Evolutionary conservation across 2,113 vertebrate genomes (phyloP), one percentile per base, ranked within the genome.

Genomic region (Callospermophilus lateralis): DNA sequence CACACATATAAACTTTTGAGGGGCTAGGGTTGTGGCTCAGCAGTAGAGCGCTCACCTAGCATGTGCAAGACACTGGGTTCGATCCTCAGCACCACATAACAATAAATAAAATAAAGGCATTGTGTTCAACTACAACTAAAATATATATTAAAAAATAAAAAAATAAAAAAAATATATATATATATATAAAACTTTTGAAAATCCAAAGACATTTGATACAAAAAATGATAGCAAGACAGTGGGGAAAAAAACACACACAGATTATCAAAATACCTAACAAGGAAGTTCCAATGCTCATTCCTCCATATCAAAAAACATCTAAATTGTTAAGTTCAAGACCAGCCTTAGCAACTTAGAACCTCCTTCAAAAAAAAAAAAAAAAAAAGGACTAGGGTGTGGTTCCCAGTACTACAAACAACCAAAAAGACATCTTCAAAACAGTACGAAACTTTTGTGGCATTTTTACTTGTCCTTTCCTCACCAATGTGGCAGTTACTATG

Each of bases 391-490:
- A 2, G 61, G 61, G 61, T 63, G 24, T 63, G 61, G 61, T 63
- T 63, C 61, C 55, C 55, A 58, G 55, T 20, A 58, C 55, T 8
- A 58, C 55, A 58, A 58, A 58, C 55, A 51, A 76, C 37, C 48
- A 58, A 95, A 79, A 78, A 70, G 30, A 30, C 30, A 84, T 85
- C 53, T 78, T 79, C 53, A 73, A 89, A 93, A 84, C 17, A 55
- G n/a, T 6, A 42, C 22, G 9, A 39, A 84, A 63, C 11, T 70
- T 89, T 6, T 73, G 63, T 53, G 58, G n/a, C 67, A 10, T 63
- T 70, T 61, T 70, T 28, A 13, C 55, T 85, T 10, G 28, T 4
- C 22, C 37, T 61, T 80, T 48, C 22, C 65, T 45, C 20, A 58
- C 73, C 20, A 74, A 28, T 45, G 58, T 9, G 53, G 65, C 73